Base-by-base conservation (phyloP, 2,888 invertebrate species). In the Caenorhabditis virilis region DNA sequence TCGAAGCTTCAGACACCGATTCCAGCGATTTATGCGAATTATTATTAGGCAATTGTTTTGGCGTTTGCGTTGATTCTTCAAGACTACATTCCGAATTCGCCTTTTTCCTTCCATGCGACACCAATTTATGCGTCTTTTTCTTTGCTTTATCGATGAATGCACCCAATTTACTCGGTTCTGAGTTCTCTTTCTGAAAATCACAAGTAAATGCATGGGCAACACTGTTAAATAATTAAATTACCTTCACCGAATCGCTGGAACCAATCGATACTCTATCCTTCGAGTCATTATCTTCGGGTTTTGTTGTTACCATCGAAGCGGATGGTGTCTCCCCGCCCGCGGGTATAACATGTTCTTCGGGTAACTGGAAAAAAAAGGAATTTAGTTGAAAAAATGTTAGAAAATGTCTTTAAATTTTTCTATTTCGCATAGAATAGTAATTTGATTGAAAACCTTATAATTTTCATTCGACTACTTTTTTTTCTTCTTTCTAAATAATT, bases 101-200 rank as follows among this genome's bases (percentile, higher is more conserved):
- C 33, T 70, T 69, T 52, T 72, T 72, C 43, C 62, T 50, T 1
- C 61, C 50, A 22, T 52, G 39, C 15, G 67, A 56, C 16, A 72
- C 72, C 42, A 74, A 25, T 30, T 70, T 69, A 26, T 66, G 64
- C 6, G 54, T 60, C 35, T 68, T 72, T 48, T 42, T 62, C 42
- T 74, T 76, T 18, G 76, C 74, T 46, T 72, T 76, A 45, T 74
- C 76, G 22, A 76, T 36, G 36, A 76, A 43, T 9, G 64, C 69
- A 15, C 72, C 69, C 26, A 72, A 56, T 47, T 66, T 69, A 39
- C 72, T 69, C 35, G 62, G 67, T 20, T 72, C 72, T 25, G 4
- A 20, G 11, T 26, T 46, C 15, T 60, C 49, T 49, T 60, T 56
- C 50, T 62, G 46, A 16, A 60, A 42, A 36, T n/a, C n/a, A n/a